Conservation (phyloP, 2,797 vertebrate species). For the Enteromius argenteus region DNA sequence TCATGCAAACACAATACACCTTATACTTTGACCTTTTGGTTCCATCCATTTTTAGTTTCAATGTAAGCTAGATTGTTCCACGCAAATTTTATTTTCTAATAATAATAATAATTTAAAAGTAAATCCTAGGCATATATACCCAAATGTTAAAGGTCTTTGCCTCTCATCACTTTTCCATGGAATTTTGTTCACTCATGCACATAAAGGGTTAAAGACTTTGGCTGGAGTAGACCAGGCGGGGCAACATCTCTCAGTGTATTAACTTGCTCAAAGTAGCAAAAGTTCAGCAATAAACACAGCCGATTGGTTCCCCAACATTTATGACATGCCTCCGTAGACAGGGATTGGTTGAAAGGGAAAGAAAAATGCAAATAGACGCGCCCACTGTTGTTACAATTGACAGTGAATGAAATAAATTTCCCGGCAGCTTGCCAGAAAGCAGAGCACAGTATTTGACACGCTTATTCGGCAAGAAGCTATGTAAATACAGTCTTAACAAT, state of each 20-base stretch:
- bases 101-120: neutral
- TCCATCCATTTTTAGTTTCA: neutral
- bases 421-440: constrained; percentile 64
- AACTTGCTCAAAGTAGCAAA: constrained; percentile 85
- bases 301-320: constrained; percentile 74
- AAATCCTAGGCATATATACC: neutral
- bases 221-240: constrained; percentile 76
- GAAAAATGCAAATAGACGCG: constrained; percentile 58
- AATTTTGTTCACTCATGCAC: constrained; percentile 45
- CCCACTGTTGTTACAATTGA: constrained; percentile 60
- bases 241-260: constrained; percentile 79
- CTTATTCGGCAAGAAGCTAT: constrained; percentile 60
- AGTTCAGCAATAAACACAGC: constrained; percentile 76
- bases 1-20: neutral
- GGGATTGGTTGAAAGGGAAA: constrained; percentile 73
- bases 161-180: neutral
- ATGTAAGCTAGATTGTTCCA: neutral
- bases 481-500: constrained; percentile 60
- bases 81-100: neutral
- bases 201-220: constrained; percentile 77
- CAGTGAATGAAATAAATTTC: constrained; percentile 82
- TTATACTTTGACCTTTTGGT: neutral
- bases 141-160: neutral
- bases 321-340: constrained; percentile 59
- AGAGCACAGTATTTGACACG: constrained; percentile 57